A percentile compares a stretch with the other conserved stretches of the same genome.
Conservation (phyloP, 2,797 vertebrate genomes). For the Heterohyrax brucei region DNA sequence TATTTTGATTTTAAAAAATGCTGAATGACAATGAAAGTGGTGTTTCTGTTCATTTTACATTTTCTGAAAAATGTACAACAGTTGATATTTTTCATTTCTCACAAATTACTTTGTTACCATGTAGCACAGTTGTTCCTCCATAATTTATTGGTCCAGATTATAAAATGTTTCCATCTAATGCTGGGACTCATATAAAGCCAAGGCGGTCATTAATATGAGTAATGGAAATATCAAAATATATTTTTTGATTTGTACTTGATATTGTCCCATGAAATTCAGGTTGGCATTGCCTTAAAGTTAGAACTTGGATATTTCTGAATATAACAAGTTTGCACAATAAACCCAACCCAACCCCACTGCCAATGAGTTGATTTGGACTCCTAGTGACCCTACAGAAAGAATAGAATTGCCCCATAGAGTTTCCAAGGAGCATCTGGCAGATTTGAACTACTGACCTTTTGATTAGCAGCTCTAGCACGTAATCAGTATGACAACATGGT, state of each 20-base stretch:
- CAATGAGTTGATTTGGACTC: no score
- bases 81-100: not conserved
- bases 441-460: no score
- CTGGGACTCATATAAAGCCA: not conserved
- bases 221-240: not conserved
- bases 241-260: not conserved
- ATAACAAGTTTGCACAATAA: slow-evolving; percentile 12
- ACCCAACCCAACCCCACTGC: no score
- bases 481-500: no score
- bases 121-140: not conserved
- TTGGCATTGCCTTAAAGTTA: slow-evolving; percentile 16
- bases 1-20: slow-evolving; percentile 35
- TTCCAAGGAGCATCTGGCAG: no score
- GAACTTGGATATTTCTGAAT: not conserved
- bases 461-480: no score
- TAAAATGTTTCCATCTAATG: not conserved
- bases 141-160: not conserved
- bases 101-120: not conserved
- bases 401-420: no score
- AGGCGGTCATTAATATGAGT: not conserved
- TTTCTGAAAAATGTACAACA: not conserved
- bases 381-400: no score
- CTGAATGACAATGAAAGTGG: not conserved
- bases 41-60: not conserved
- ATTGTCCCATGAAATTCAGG: not conserved